Evolutionary conservation across 2,113 vertebrate genomes (phyloP).

Genomic region (Eublepharis macularius): DNA sequence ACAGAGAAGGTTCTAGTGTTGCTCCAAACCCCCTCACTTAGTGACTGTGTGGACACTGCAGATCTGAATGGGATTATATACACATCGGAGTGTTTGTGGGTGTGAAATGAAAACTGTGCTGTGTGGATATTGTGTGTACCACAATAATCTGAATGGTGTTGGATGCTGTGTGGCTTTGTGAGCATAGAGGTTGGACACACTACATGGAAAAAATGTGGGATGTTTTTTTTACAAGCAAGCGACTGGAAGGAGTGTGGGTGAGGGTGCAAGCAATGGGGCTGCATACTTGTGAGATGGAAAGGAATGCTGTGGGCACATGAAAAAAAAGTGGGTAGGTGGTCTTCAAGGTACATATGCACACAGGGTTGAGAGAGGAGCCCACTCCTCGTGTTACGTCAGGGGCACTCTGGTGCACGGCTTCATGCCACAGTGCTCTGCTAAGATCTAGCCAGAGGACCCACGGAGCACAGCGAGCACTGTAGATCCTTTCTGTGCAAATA

Average conservation of each 20-base stretch:
- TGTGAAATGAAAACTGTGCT: background rate
- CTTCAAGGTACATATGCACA: background rate
- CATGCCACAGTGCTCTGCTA: background rate
- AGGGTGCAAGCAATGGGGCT: too few species aligned
- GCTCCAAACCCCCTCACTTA: background rate
- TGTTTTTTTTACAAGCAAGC: background rate
- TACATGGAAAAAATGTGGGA: background rate
- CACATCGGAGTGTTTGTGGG: too few species aligned
- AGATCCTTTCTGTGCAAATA: background rate
- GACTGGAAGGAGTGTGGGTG: background rate
- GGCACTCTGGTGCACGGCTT: background rate
- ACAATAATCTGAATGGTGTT: background rate
- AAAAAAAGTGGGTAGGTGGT: background rate
- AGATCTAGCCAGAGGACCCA: background rate
- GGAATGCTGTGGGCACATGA: too few species aligned
- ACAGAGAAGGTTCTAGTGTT: background rate
- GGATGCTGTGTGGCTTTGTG: background rate
- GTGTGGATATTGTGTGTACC: background rate
- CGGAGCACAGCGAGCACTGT: background rate
- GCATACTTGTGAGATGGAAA: background rate
- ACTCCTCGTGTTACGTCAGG: background rate
- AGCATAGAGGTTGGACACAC: background rate
- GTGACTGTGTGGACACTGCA: too few species aligned
- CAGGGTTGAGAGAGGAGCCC: background rate
- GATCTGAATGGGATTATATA: background rate